A percentile compares a stretch with the other conserved stretches of the same genome.
Conservation (phyloP, 2,113 vertebrate species). For the Gasterosteus nipponicus region DNA sequence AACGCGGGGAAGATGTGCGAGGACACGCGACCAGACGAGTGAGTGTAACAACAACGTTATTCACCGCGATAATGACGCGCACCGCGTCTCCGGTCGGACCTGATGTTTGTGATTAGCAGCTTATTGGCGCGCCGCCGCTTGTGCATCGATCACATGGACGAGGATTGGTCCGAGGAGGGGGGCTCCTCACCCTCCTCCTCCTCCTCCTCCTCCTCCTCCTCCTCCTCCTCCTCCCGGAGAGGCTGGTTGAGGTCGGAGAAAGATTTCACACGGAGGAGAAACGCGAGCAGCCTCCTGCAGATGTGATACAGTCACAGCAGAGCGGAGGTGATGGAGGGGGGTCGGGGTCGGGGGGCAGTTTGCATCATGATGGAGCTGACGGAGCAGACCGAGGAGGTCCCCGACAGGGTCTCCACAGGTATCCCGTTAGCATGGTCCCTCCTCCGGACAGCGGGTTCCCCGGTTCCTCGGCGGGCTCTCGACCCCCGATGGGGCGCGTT, state of each 20-base stretch:
- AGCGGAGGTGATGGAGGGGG: slow-evolving; percentile 40
- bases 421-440: background rate
- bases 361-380: background rate
- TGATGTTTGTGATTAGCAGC: background rate
- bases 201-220: slow-evolving; percentile 18
- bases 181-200: slow-evolving; percentile 41
- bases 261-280: slow-evolving; percentile 13
- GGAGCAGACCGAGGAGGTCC: slow-evolving; percentile 50
- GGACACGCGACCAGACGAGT: slow-evolving; percentile 92
- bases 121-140: slow-evolving; percentile 13
- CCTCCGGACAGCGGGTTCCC: background rate
- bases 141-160: slow-evolving; percentile 1
- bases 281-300: slow-evolving; percentile 31
- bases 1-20: slow-evolving; percentile 89
- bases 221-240: slow-evolving; percentile 6
- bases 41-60: slow-evolving; percentile 67
- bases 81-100: no score
- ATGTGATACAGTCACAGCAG: slow-evolving; percentile 39
- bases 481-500: slow-evolving; percentile 1
- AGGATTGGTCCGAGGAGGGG: slow-evolving; percentile 18
- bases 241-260: slow-evolving; percentile 13
- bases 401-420: slow-evolving; percentile 76
- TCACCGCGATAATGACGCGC: background rate
- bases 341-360: background rate
- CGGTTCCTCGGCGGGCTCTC: background rate